Base-by-base conservation (phyloP, 92 coral and sea anemone genomes). In the Hydrozoanthus gracilis region DNA sequence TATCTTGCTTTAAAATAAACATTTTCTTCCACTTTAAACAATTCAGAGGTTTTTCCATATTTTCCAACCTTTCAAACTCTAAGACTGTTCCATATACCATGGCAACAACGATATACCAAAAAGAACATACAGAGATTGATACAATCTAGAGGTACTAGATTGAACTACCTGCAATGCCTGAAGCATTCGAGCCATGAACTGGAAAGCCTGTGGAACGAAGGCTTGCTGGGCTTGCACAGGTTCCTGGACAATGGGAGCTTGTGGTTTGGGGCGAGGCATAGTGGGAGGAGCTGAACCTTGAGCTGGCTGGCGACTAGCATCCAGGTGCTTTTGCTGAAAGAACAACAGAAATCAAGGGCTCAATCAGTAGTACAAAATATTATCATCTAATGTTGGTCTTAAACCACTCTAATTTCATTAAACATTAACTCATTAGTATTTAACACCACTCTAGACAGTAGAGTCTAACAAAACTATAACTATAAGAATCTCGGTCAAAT, bases 251-350 rank as follows among this genome's bases (percentile, higher is more conserved):
- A 90, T 44, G 20, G 89, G 85, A 62, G 93, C 86, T 71, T 86
- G 91, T 5, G 92, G 85, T 60, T 86, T 88, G 64, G 90, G 84
- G 73, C 75, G 91, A 51, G 94, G 94, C 51, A 70, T 78, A 45
- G 98, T 86, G 44, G 89, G 80, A 16, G 91, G 86, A 70, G 83
- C 72, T 0, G 86, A 35, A 56, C 80, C 48, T 73, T 85, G 71
- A 18, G 82, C 86, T 47, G 90, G 89, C 72, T 85, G 87, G 47
- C 91, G 10, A 61, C 86, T 86, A 74, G 90, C 83, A 58, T 90
- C 98, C 58, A 94, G 91, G 93, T 97, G 99, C 66, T 94, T 93
- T 95, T 97, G 99, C 99, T 97, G 89, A 14, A 58, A 11, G 58
- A 73, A 56, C 16, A 80, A 14, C n/a, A 20, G 47, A 18, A 27